Evolutionary conservation across 2,113 vertebrate genomes (phyloP), one percentile per base, ranked within the genome.

Genomic region (Prochilodus magdalenae): DNA sequence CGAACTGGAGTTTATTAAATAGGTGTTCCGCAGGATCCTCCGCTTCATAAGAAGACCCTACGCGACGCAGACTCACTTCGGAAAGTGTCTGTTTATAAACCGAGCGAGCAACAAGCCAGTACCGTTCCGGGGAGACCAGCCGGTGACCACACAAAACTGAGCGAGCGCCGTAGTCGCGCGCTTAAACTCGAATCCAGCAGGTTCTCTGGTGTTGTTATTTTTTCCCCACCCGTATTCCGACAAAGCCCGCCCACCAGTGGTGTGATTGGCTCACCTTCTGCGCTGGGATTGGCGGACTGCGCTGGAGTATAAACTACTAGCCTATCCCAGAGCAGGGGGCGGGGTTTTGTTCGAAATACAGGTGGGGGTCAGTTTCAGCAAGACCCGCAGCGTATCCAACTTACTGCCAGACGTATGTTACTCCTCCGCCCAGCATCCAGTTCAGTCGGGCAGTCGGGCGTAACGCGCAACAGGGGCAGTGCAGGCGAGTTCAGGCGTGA

Each of bases 381-480:
- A n/a, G 40, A 22, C 20, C 20, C 5, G 5, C 20, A 3, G 49
- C 40, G 49, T 60, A 47, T 55, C 33, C 74, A 84, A 88, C 84
- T 88, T 86, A 76, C 62, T 73, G 71, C 77, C 47, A 73, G 51
- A 73, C 53, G 79, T 10, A 60, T 55, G 51, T 16, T 72, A 59
- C 53, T 76, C 79, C 80, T 74, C 81, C 86, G 70, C 86, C 86
- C 78, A 63, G 7, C 84, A 40, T 36, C 59, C 53, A 62, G 63
- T 78, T 71, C 78, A 87, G n/a, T 84, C 82, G 81, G 75, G 60
- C 81, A 62, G 14, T 57, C 40, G 26, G 60, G 29, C 62, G 62
- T 65, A 65, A 29, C 62, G 13, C 4, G 62, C 40, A 44, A 6
- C 33, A 36, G 33, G 3, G 33, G 33, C 33, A 6, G 6, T 6